Conservation (phyloP, 2,888 invertebrate genomes). For the Cenopis cana region DNA sequence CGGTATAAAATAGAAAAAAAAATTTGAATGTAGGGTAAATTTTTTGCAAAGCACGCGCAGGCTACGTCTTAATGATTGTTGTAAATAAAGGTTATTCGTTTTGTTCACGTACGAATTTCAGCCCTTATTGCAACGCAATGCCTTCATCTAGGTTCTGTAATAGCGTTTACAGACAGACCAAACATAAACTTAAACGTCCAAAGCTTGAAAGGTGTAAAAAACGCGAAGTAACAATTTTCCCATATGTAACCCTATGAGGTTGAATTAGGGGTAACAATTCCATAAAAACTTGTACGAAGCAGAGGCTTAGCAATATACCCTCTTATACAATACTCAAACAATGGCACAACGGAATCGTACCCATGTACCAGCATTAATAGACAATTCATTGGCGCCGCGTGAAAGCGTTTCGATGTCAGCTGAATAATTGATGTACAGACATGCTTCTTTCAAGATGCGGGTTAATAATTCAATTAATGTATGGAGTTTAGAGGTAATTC, state of each 20-base stretch:
- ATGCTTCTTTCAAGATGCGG: conserved; percentile 30
- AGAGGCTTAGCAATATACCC: background rate
- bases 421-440: conserved; percentile 53
- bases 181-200: too few relatives aligned
- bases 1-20: too few relatives aligned
- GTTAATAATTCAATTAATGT: conserved; percentile 15
- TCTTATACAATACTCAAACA: background rate
- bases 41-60: too few relatives aligned
- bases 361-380: conserved; percentile 41
- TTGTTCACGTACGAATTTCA: too few relatives aligned
- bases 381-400: conserved; percentile 37
- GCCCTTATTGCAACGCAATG: too few relatives aligned
- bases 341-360: conserved; percentile 21
- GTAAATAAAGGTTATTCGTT: too few relatives aligned
- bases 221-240: background rate
- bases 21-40: too few relatives aligned
- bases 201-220: background rate
- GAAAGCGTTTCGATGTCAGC: conserved; percentile 64
- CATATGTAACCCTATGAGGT: background rate
- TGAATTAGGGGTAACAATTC: background rate
- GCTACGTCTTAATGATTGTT: too few relatives aligned
- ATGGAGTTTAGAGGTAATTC: background rate
- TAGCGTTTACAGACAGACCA: background rate
- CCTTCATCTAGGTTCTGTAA: too few relatives aligned
- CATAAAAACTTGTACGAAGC: background rate